phyloP scores from a whole-genome alignment of 2,888 invertebrate species.

The Panzeria rudis region DNA sequence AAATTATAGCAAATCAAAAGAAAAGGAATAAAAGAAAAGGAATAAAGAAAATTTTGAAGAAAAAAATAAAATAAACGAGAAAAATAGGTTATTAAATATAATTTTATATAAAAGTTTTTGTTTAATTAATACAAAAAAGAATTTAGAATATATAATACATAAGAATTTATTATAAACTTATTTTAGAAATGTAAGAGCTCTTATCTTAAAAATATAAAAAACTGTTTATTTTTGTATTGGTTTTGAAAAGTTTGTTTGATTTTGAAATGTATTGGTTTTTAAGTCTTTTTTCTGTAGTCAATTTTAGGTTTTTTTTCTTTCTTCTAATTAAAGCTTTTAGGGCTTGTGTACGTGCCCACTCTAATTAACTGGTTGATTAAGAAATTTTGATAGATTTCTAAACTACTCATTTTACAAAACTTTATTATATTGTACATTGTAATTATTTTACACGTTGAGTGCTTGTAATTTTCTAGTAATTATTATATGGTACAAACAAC shows the following conservation, averaged over 20 bases:
- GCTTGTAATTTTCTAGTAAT: slow-evolving; percentile 10
- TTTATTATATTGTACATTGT: background rate
- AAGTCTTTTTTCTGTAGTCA: background rate
- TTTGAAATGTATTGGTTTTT: slow-evolving; percentile 29
- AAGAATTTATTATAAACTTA: slow-evolving; percentile 27
- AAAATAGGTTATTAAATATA: slow-evolving; percentile 42
- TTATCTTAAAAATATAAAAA: slow-evolving; percentile 41
- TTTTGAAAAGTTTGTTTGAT: slow-evolving; percentile 10
- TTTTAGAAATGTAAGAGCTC: background rate
- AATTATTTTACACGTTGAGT: slow-evolving; percentile 26
- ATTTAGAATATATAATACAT: slow-evolving; percentile 45
- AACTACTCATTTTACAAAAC: slow-evolving; percentile 10
- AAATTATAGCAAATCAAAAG: slow-evolving; percentile 15
- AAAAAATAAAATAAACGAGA: slow-evolving; percentile 43
- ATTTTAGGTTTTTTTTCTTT: background rate
- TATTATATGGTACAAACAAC: background rate
- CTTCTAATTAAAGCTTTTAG: slow-evolving; percentile 26
- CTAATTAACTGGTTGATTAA: background rate
- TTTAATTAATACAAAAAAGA: slow-evolving; percentile 29
- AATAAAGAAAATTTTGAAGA: slow-evolving; percentile 52
- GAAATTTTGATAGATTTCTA: slow-evolving; percentile 27
- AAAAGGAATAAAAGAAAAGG: slow-evolving; percentile 24
- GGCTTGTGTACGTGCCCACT: background rate
- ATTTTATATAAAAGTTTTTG: slow-evolving; percentile 26
- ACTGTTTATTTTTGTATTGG: slow-evolving; percentile 22